A percentile compares a stretch with the other conserved stretches of the same genome.
Evolutionary conservation across 2,113 vertebrate species (phyloP).

Genomic region (Hydropotes inermis): DNA sequence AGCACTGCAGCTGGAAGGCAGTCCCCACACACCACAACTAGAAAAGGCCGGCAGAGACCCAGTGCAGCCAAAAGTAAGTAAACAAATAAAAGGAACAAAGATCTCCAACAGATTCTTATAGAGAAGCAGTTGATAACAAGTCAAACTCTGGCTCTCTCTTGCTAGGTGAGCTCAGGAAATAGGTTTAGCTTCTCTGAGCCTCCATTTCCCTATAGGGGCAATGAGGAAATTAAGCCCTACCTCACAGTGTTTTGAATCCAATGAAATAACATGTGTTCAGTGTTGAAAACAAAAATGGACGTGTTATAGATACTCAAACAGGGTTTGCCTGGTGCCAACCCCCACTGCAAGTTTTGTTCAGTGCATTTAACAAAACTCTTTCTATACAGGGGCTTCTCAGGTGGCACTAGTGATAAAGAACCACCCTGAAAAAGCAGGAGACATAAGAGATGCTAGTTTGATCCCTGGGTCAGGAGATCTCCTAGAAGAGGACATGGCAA

Average conservation of each 20-base stretch:
- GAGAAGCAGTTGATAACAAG: background rate
- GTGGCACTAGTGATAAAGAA: background rate
- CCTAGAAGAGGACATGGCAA: background rate
- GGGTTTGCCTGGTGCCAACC: background rate
- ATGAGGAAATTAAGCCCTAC: background rate
- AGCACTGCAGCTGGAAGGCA: accelerated
- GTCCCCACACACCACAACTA: background rate
- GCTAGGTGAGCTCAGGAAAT: background rate
- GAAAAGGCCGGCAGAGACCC: background rate
- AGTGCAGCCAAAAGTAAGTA: background rate
- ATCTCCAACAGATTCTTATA: background rate
- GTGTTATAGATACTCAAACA: background rate
- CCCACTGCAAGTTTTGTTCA: background rate
- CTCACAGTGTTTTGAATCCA: background rate
- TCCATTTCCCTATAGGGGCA: background rate
- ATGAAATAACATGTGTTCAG: background rate
- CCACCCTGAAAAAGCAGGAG: background rate
- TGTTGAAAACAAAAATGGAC: background rate
- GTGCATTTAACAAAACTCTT: background rate
- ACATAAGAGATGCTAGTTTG: background rate
- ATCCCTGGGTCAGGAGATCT: background rate
- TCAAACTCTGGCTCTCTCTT: background rate
- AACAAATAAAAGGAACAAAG: background rate
- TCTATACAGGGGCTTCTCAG: background rate
- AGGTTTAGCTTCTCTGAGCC: background rate